Evolutionary conservation across 2,113 vertebrate genomes (phyloP), one percentile per base, ranked within the genome.

Genomic region (Chauna torquata): DNA sequence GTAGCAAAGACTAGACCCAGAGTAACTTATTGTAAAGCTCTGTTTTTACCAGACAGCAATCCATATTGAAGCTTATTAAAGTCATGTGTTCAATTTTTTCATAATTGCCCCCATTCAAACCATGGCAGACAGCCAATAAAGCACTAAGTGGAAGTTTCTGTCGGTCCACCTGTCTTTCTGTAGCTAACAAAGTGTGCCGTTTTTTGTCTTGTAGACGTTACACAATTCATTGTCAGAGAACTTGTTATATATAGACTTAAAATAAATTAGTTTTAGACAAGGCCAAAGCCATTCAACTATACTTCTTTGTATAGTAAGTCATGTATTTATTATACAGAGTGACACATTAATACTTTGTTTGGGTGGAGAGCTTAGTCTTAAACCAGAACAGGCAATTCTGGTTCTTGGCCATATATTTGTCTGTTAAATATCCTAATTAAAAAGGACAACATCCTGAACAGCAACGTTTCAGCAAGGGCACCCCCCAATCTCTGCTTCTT

Each of bases 61-160:
- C 95, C 88, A 81, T 78, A 94, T 92, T 96, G 95, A 91, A 96
- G 88, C 92, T 97, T 97, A 97, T 98, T 97, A 94, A 98, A 97
- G 97, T 97, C 93, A 96, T 85, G 92, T 96, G 94, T 92, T 97
- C 96, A 95, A 89, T 96, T 97, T 97, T 97, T 97, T 97, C 92
- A 95, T 97, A 97, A 98, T 96, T 97, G 95, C 97, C 85, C 79
- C 95, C 91, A 96, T 97, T 97, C 92, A 94, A 95, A 57, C 58
- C 55, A 2, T 98, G 97, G 98, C 97, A 96, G 89, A 59, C 96
- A 94, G 98, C 97, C 97, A 97, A 1, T 50, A 95, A 90, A 96
- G 96, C 96, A 96, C 96, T 98, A 97, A 98, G 93, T 96, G 96
- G 97, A 96, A 94, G 88, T 96, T 98, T 96, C 94, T 97, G 95